Base-by-base conservation (phyloP, 2,797 vertebrate genomes). In the Sardinella longiceps region DNA sequence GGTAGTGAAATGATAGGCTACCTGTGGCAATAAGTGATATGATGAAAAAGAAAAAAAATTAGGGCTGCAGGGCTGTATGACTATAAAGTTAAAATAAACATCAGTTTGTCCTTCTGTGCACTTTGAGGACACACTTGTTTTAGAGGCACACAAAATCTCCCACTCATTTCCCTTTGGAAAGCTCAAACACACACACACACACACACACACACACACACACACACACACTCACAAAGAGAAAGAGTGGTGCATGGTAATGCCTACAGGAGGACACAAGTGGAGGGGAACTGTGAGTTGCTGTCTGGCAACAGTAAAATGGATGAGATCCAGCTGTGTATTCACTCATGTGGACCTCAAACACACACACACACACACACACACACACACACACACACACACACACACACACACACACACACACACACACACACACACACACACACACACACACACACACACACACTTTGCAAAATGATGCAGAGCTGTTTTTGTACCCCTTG, bases 401-500 rank as follows among this genome's bases (percentile, higher is more conserved):
- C 37, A 82, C 50, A 82, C 48, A 18, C 46, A 56, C 14, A 82
- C 5, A 56, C 5, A 53, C 1, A 81, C 1, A 81, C 14, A 81
- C 20, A 51, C 1, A 48, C 33, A 28, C 81, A 56, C 81, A 56
- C 81, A 82, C 81, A 56, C 30, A 51, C 51, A 33, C 63, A 70
- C 63, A 70, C 63, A 70, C 20, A 70, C 63, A 70, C 63, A 70
- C 63, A 70, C 63, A 33, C 53, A 53, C 51, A 53, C 81, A 56
- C 53, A 33, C 33, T 23, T 56, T 58, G 10, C 43, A 63, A 58
- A 83, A 46, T 30, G 60, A 53, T 20, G 20, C 14, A 53, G 33
- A 63, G 80, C 80, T 83, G 37, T 66, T 77, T 53, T 83, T 81
- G 70, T 84, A 43, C 39, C 53, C 63, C 63, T 56, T 84, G 23